Base-by-base conservation (phyloP, 2,888 invertebrate genomes). In the Thereva nobilitata region DNA sequence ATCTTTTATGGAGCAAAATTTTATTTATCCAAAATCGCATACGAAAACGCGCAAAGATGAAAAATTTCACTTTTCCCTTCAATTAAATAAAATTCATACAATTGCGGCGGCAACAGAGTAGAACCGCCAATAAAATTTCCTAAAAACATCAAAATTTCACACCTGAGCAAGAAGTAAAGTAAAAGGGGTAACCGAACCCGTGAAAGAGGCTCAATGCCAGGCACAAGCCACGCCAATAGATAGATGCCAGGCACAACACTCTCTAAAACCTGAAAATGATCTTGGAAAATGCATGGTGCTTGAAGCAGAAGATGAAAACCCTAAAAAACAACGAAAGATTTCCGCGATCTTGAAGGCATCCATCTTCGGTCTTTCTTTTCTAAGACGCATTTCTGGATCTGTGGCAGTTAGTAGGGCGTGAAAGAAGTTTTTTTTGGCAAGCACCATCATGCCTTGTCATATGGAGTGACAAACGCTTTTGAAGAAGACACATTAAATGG, bases 391-490 rank as follows among this genome's bases (percentile, higher is more conserved):
- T 23, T 23, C 23, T 23, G 23, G 23, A 23, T 23, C 23, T 23
- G 23, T 2, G 23, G 23, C 23, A 37, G 9, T 59, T 59, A 59
- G 38, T 38, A 59, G 59, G 47, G 59, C 59, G 38, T 37, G 38
- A 59, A 23, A 4, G 35, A 35, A 52, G 9, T 47, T 3, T 49
- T 47, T 59, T 59, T 75, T 70, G 69, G 56, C 66, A 69, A 52
- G 47, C 9, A 50, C 45, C 57, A 54, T 65, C 47, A 44, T 52
- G 42, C 52, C 45, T 50, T 40, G 34, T 35, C 56, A 37, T 55
- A 63, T 44, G 44, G 9, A 65, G 66, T 70, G 66, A 70, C 67
- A 61, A 61, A 7, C 52, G 57, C 47, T 70, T 65, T 69, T 64
- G 63, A 38, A 35, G 56, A 56, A 34, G 44, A n/a, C 56, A 44